Base-by-base conservation (phyloP, 2,888 invertebrate genomes). In the Troides aeacus region DNA sequence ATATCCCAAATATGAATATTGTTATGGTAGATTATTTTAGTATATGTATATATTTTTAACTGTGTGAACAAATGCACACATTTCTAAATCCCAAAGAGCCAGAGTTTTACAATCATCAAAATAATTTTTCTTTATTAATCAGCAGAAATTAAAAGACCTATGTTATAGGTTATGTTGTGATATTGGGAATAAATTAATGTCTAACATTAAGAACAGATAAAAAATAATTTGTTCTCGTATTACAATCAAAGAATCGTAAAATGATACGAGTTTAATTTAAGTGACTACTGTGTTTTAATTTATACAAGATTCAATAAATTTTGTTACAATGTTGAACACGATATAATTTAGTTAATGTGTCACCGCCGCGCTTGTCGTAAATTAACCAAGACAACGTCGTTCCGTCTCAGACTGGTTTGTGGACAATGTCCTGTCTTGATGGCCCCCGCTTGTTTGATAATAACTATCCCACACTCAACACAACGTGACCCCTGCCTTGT, bases 351-450 rank as follows among this genome's bases (percentile, higher is more conserved):
- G 71, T 71, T 66, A 68, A 72, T 68, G 71, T 69, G 70, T 66
- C 69, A 69, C 61, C 66, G 63, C 23, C n/a, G 67, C 63, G 68
- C 64, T 70, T 72, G 67, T 74, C 73, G 73, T 75, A 73, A 74
- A 76, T 75, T 77, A 73, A 72, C 71, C 71, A 68, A 39, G 62
- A 62, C 56, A 42, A 42, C 56, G 62, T 18, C 24, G 67, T 61
- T 53, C 62, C 76, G 72, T 68, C 73, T 71, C 70, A 76, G 79
- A 80, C 81, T 76, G 79, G 83, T 84, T 84, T 80, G 74, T 77
- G 77, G 76, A 79, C 80, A 79, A 76, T 78, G 79, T 80, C 79
- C 77, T 72, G 75, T 50, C 62, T 70, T 70, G 66, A 70, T 70
- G 66, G 66, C 66, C 70, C 59, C 70, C n/a, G 70, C 68, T 72